A percentile compares a stretch with the other conserved stretches of the same genome.
phyloP scores from a whole-genome alignment of 1,140 invertebrate species.

The Papilio helenus region DNA sequence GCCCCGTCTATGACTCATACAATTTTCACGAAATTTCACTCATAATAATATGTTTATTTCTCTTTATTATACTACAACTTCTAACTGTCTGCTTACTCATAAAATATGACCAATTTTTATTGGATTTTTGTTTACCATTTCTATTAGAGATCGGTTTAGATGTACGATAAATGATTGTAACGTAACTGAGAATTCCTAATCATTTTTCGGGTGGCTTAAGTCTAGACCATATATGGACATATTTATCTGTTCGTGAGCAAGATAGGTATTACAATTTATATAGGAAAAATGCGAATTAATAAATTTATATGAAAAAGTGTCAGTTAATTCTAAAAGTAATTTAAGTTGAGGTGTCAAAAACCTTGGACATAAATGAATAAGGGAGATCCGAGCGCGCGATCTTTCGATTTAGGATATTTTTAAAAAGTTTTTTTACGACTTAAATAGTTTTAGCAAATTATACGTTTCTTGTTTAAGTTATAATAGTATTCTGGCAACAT shows the following conservation, averaged over 20 bases:
- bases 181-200: background rate
- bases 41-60: conserved; percentile 11
- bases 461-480: no score
- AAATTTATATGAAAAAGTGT: background rate
- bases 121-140: conserved; percentile 2
- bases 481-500: no score
- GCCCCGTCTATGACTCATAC: conserved; percentile 39
- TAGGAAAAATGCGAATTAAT: background rate
- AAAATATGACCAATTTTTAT: conserved; percentile 36
- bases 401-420: background rate
- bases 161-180: background rate
- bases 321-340: background rate
- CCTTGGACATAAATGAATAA: background rate
- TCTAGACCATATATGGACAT: no score
- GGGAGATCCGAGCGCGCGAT: background rate
- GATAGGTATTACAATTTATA: background rate
- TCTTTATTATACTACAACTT: background rate
- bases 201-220: background rate
- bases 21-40: conserved; percentile 39
- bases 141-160: background rate
- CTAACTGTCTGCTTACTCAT: conserved; percentile 13
- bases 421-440: background rate
- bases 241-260: no score
- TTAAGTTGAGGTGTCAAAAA: background rate
- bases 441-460: no score